Conservation (phyloP, 2,113 vertebrate species). For the Rousettus leschenaultii region DNA sequence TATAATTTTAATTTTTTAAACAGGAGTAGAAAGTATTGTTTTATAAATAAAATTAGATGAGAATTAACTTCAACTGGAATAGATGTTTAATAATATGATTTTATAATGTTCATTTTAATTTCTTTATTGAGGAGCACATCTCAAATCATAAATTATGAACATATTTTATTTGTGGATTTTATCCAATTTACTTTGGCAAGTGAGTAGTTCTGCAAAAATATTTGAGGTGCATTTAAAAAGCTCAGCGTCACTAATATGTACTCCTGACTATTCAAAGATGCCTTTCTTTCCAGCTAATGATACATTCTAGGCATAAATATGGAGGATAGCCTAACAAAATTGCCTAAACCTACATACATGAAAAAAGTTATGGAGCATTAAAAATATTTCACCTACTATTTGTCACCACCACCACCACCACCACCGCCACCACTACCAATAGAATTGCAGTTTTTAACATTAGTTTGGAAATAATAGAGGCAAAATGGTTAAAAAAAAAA, state of each 20-base stretch:
- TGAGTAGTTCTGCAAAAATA: background rate
- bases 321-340: background rate
- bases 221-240: background rate
- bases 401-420: too few species aligned
- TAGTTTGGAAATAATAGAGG: background rate
- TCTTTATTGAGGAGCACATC: background rate
- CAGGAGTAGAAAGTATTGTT: background rate
- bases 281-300: background rate
- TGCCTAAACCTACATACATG: background rate
- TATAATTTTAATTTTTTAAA: background rate
- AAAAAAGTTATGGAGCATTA: background rate
- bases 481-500: background rate
- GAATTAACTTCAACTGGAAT: background rate
- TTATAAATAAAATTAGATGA: conserved; percentile 28
- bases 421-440: fast-evolving
- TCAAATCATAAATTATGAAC: background rate
- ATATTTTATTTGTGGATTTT: background rate
- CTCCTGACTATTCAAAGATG: background rate
- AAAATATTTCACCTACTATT: background rate
- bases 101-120: background rate
- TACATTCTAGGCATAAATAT: background rate
- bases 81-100: background rate
- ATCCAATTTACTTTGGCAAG: background rate
- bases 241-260: background rate
- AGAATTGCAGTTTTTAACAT: background rate